Evolutionary conservation across 2,888 invertebrate genomes (phyloP), one percentile per base, ranked within the genome.

Genomic region (Hanleya hanleyi): DNA sequence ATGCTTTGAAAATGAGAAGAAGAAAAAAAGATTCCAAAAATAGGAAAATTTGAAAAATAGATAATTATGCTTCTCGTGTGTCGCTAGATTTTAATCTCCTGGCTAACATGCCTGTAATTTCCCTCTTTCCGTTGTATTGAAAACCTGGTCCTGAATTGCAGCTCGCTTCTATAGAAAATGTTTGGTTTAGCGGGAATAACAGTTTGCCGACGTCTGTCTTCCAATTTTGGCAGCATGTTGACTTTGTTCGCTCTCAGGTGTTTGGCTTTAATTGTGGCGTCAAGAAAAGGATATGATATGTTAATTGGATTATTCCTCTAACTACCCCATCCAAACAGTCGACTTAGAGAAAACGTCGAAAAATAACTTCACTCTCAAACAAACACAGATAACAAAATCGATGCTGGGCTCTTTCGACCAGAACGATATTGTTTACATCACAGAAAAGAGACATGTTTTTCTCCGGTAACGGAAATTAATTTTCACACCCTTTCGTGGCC

Each of bases 401-500:
- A 47, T 47, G 47, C 22, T 47, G 22, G 47, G 22, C 18, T n/a
- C 22, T 47, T 47, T n/a, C 47, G n/a, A 4, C 47, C 47, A n/a
- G n/a, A 5, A n/a, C 47, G n/a, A 7, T 47, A 47, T 47, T 47
- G 47, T 47, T 47, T 47, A 22, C 47, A 22, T n/a, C 47, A 47
- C 7, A 47, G n/a, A n/a, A n/a, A n/a, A n/a, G n/a, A n/a, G n/a
- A n/a, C n/a, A n/a, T n/a, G n/a, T n/a, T n/a, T n/a, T n/a, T 29
- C 29, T 57, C 57, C 57, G 51, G 57, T 57, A 12, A 29, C 57
- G 57, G 57, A 57, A 57, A 57, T 57, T 57, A 57, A 57, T 6
- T 57, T 9, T 57, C 7, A 2, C 26, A 26, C 22, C 18, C 57
- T 26, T 32, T 29, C 26, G 57, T 57, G 57, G 29, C 57, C 57